These are phyloP conservation scores for Wasmannia auropunctata DNA, from an alignment of 1,140 invertebrate species.

Conservation along the genomic window DNA sequence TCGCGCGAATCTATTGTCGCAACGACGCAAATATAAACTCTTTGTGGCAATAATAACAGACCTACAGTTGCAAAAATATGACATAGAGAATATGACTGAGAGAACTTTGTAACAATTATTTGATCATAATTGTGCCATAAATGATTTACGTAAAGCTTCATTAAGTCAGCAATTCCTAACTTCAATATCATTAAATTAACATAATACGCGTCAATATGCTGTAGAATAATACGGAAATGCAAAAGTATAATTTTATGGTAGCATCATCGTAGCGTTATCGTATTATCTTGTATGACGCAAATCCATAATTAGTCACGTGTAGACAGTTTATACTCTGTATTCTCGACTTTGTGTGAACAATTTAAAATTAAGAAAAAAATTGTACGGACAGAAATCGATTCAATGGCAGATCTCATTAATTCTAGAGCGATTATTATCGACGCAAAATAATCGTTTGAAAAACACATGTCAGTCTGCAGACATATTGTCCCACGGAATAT, in stretches of 20 bases:
- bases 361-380: conserved; percentile 42
- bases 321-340: conserved; percentile 58
- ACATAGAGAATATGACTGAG: background rate
- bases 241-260: conserved; percentile 23
- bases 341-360: conserved; percentile 46
- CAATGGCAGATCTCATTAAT: conserved; percentile 65
- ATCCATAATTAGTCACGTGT: conserved; percentile 51
- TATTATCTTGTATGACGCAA: conserved; percentile 24
- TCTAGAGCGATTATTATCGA: conserved; percentile 57
- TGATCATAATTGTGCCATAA: background rate
- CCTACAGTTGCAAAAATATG: background rate
- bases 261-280: background rate
- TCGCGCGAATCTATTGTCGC: background rate
- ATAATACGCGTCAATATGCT: background rate
- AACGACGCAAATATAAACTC: background rate
- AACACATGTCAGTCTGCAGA: background rate
- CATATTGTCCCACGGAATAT: background rate
- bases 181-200: background rate
- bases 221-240: background rate
- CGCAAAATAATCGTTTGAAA: conserved; percentile 40
- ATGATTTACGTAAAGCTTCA: conserved; percentile 1
- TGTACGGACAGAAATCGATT: conserved; percentile 67
- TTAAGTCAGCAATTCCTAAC: background rate
- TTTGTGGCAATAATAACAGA: background rate
- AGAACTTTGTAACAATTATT: background rate